Evolutionary conservation across 1,140 invertebrate species (phyloP), one percentile per base, ranked within the genome.

Genomic region (Polyergus mexicanus): DNA sequence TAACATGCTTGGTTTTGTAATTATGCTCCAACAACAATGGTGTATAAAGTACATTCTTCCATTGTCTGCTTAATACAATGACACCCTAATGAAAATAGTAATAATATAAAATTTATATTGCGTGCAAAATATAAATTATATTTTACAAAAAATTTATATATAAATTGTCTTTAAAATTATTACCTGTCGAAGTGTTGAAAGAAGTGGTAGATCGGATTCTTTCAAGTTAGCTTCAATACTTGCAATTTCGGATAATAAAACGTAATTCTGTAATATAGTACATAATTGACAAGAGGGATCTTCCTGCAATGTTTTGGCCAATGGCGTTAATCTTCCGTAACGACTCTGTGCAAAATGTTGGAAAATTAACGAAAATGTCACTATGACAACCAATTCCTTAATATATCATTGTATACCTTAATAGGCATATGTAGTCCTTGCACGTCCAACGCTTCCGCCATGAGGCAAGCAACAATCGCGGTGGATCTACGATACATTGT

Each of bases 11-110:
- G 71, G 96, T 97, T 95, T 98, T 98, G 91, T 98, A 97, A 93
- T 98, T 98, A 92, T 98, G 98, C 91, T 99, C 98, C 71, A 98
- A 96, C 51, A 99, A 95, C 66, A 99, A 95, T 0, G 99, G 99
- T 88, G 99, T 99, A 92, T 99, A 99, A 2, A 99, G 95, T 4
- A 98, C 98, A 94, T 99, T 99, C 94, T 99, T 99, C 99, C 99
- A 99, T 93, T 99, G 98, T 3, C 98, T 96, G 91, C 98, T 99
- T 25, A 99, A 93, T 63, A 98, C 98, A 92, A 99, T 97, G 25
- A 99, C 97, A n/a, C 98, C 98, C 96, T 98, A 83, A 54, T 51
- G 32, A 90, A 71, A 74, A 58, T 77, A 58, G 74, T n/a, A 85
- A 78, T 84, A 78, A 35, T 66, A 56, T 65, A 81, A 54, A 69